Conservation (phyloP, 2,797 vertebrate species). For the Acrocephalus scirpaceus region DNA sequence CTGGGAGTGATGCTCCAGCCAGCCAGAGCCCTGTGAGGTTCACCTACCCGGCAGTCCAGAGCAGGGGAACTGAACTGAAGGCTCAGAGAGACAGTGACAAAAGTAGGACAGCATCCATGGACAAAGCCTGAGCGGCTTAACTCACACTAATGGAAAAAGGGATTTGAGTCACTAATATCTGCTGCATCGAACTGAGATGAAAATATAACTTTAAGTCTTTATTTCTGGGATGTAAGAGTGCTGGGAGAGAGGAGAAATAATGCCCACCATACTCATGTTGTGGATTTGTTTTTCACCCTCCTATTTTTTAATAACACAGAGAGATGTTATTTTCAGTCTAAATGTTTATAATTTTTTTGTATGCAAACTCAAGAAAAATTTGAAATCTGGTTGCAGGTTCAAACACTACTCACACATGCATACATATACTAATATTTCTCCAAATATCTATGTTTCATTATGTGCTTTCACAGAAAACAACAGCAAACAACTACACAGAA, state of each 20-base stretch:
- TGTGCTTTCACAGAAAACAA: neutral
- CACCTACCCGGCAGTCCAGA: neutral
- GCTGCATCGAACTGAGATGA: neutral
- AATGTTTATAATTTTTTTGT: neutral
- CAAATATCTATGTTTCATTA: neutral
- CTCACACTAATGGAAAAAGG: neutral
- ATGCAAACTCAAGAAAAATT: neutral
- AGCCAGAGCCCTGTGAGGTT: neutral
- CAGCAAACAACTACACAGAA: neutral
- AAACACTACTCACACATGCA: neutral
- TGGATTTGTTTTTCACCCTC: neutral
- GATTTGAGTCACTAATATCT: slow-evolving; percentile 10
- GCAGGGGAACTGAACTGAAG: neutral
- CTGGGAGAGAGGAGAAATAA: neutral
- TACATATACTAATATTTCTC: neutral
- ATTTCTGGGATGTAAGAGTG: neutral
- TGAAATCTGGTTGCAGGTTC: neutral
- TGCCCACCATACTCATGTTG: neutral
- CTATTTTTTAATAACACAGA: neutral
- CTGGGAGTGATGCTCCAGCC: neutral
- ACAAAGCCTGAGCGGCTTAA: neutral
- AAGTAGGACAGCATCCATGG: neutral
- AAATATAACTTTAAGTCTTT: neutral
- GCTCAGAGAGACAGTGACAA: neutral
- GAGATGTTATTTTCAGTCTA: neutral